Base-by-base conservation (phyloP, 1,140 invertebrate species). In the Ceratosolen fusciceps region DNA sequence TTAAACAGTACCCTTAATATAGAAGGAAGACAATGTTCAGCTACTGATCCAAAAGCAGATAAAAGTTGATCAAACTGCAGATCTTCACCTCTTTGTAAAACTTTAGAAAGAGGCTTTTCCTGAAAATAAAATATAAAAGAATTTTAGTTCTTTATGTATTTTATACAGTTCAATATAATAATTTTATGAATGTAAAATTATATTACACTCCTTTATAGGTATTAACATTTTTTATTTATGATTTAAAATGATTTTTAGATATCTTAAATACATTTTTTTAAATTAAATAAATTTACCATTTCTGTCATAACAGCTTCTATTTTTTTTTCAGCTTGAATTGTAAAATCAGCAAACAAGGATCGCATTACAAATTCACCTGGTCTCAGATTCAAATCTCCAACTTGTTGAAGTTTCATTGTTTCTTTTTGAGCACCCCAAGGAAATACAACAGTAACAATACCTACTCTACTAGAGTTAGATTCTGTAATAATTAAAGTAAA, bases 1-100 rank as follows among this genome's bases (percentile, higher is more conserved):
- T 96, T 95, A 87, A 99, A 97, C 16, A 99, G 88, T n/a, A 97
- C 97, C 76, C 94, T 92, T 60, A 99, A 89, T 77, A 99, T 92
- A 14, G 98, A 99, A 2, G 99, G 98, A 54, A 99, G 91, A 90
- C 98, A 99, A 88, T 99, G 97, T 88, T 99, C 98, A 1, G 97
- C 97, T 1, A 98, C 97, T 26, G 95, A 96, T 29, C 97, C 96
- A 86, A 99, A 95, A 0, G 97, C 95, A 54, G 93, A 95, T 21
- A 99, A 90, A n/a, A 99, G 91, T 89, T 99, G 98, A 92, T 99
- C 98, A 89, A 99, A 97, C 81, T 98, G 95, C 10, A 93, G 86
- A 92, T 99, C 98, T 92, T 99, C 98, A 7, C 97, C 98, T 83
- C 97, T 93, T 91, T 99, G 98, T 71, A 99, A 89, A 3, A 97